Evolutionary conservation across 2,888 invertebrate species (phyloP), one percentile per base, ranked within the genome.

Genomic region (Dinocampus coccinellae): DNA sequence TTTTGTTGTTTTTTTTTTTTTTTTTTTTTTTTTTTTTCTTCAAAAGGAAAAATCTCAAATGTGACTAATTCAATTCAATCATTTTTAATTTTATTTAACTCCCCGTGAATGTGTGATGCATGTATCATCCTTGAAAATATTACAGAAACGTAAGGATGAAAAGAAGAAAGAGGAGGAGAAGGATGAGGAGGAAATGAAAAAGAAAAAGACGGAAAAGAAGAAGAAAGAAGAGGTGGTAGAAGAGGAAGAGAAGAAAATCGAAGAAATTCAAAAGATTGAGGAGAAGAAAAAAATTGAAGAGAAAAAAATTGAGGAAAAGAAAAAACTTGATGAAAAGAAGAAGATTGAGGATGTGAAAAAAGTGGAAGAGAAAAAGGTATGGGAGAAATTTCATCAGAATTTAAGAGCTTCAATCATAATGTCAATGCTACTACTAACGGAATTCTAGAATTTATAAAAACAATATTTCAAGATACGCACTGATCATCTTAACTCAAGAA

Each of bases 281-380:
- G 75, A 81, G 72, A 76, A 81, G 62, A 79, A 85, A 76, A 70
- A 76, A 33, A 78, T 83, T 76, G 79, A 79, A 76, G 80, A 78
- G 73, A 76, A 81, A 58, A 75, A 78, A 42, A 75, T 78, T 69
- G 80, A 83, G 69, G 83, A 86, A 68, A 83, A 85, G 70, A 77
- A 81, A 36, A 85, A 85, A 76, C 89, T 88, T 74, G 87, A 78
- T 73, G 85, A 72, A 76, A 84, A 68, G 84, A 88, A 79, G 85
- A 87, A 88, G 69, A 88, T 89, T 80, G 89, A 89, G 75, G 81
- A 77, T 60, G 82, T 84, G 66, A 81, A 83, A 73, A 81, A 84
- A 70, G 81, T 80, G 57, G 87, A 79, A 66, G 75, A 78, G 57
- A 76, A 89, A 62, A 81, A 79, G 76, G 79, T 77, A 72, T 72